These are phyloP conservation scores for Dendrocopos noguchii DNA, from an alignment of 2,113 vertebrate genomes.

Conservation along the genomic window DNA sequence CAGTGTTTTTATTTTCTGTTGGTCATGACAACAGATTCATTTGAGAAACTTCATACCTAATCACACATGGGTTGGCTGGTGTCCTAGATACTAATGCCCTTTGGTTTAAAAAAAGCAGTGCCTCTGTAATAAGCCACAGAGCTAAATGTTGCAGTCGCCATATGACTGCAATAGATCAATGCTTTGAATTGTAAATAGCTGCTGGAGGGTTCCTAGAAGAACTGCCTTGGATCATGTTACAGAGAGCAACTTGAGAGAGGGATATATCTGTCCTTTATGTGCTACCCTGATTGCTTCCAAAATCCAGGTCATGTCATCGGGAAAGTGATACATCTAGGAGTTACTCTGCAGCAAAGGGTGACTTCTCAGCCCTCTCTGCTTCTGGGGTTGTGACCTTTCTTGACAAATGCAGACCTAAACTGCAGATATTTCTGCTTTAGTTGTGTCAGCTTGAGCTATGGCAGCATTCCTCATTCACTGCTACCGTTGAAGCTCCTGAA, in stretches of 20 bases:
- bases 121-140: slow-evolving; percentile 29
- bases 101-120: slow-evolving; percentile 66
- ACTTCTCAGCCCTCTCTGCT: not conserved
- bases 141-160: slow-evolving; percentile 55
- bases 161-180: slow-evolving; percentile 68
- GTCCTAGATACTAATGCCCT: slow-evolving; percentile 40
- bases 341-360: not conserved
- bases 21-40: slow-evolving; percentile 46
- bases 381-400: not conserved
- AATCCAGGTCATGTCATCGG: slow-evolving; percentile 9
- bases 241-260: slow-evolving; percentile 49
- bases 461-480: not conserved
- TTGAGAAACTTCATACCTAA: slow-evolving; percentile 41
- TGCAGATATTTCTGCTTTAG: not conserved
- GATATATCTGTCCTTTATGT: slow-evolving; percentile 29
- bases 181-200: slow-evolving; percentile 71
- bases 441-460: not conserved
- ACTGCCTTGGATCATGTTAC: slow-evolving; percentile 38
- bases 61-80: slow-evolving; percentile 21
- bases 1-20: slow-evolving; percentile 59
- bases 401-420: not conserved
- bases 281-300: not conserved
- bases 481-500: not conserved
- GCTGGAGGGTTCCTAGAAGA: slow-evolving; percentile 64
- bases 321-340: slow-evolving; percentile 24